Base-by-base conservation (phyloP, 1,140 invertebrate genomes). In the Chrysopa pallens region DNA sequence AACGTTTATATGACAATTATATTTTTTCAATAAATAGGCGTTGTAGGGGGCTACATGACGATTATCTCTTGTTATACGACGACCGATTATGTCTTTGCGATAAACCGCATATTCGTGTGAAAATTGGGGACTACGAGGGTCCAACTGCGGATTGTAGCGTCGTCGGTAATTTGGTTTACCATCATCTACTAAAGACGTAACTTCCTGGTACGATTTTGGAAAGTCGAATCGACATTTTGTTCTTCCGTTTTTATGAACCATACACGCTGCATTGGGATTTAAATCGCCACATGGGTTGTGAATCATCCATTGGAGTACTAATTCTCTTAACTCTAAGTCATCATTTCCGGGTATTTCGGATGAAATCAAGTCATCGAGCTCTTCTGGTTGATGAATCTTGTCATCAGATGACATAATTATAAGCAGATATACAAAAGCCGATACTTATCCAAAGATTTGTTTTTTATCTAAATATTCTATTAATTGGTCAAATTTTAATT, bases 301-400 rank as follows among this genome's bases (percentile, higher is more conserved):
- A 37, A 65, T 58, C 60, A 61, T 42, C 6, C 60, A 42, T 23
- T 51, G 6, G n/a, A n/a, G n/a, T n/a, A n/a, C n/a, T n/a, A n/a
- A n/a, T 23, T 23, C 17, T 36, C 36, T 51, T 7, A 52, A 37
- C 29, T 52, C 47, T 7, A 52, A 46, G 47, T 33, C 50, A 40
- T 44, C 33, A n/a, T 31, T 39, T 49, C 64, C 51, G 6, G 64
- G 60, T 17, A 68, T 51, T 50, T 67, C 59, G 8, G 58, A 63
- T 35, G 36, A 57, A 42, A 63, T 55, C 17, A 57, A 33, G 23
- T 51, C 36, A 45, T 45, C 39, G 11, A 41, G 39, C 23, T 45
- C 44, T 41, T 41, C 39, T 41, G 44, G 41, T 42, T 42, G 41
- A 42, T 44, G 42, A 44, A 41, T 43, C 39, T 44, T 44, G 33